These are phyloP conservation scores for Phalacrocorax brasilianus DNA, from an alignment of 2,113 vertebrate genomes.

Conservation along the genomic window DNA sequence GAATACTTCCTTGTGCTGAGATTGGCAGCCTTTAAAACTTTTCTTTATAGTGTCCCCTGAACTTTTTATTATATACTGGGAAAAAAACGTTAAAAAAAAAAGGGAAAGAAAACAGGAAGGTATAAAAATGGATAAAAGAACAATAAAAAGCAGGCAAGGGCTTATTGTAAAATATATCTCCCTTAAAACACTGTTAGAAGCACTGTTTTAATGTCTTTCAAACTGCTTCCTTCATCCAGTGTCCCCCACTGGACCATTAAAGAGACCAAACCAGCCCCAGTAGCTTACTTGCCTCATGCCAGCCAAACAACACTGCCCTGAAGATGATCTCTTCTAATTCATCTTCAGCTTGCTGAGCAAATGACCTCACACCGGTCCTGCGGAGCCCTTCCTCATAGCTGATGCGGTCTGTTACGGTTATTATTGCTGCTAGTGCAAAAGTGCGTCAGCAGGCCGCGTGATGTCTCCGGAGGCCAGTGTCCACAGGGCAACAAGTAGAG, in stretches of 20 bases:
- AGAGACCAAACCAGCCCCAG: slow-evolving; percentile 15
- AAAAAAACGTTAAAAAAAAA: not conserved
- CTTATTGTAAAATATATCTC: slow-evolving; percentile 35
- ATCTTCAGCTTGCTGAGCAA: not conserved
- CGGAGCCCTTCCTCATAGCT: not conserved
- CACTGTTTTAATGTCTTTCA: slow-evolving; percentile 17
- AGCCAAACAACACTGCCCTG: not conserved
- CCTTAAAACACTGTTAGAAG: slow-evolving; percentile 12
- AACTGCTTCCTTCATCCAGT: not conserved
- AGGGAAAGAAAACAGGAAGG: not conserved
- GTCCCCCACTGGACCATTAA: slow-evolving; percentile 15
- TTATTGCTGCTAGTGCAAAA: not conserved
- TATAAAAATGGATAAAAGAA: not conserved
- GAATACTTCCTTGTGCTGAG: not conserved
- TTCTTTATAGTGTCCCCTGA: not conserved
- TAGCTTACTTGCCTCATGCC: not conserved
- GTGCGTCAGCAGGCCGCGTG: not conserved
- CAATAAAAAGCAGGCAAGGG: slow-evolving; percentile 22
- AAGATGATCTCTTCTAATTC: not conserved
- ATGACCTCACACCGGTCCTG: not conserved
- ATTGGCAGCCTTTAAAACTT: not conserved
- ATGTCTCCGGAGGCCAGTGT: not conserved
- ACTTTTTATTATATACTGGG: not conserved
- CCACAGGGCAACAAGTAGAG: not conserved
- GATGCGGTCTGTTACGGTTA: not conserved